phyloP scores from a whole-genome alignment of 2,113 vertebrate species.

The Laticauda laticaudata region DNA sequence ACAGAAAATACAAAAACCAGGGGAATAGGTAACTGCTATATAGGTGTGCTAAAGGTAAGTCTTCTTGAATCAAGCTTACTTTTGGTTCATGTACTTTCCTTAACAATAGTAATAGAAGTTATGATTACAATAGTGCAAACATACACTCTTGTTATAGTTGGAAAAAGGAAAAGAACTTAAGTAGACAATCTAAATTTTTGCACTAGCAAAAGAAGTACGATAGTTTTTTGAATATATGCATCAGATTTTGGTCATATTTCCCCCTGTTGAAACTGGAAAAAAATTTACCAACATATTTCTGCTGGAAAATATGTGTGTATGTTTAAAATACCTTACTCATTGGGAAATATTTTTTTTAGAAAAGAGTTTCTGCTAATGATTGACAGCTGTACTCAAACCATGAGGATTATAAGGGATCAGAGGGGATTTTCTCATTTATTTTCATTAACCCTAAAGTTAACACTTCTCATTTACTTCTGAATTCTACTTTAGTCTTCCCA shows the following conservation, averaged over 20 bases:
- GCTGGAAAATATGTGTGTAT: not conserved
- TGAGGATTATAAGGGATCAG: constrained; percentile 72
- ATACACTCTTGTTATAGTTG: constrained; percentile 18
- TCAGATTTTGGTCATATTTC: constrained; percentile 20
- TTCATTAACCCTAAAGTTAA: constrained; percentile 74
- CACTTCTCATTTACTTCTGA: constrained; percentile 62
- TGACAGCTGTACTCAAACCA: constrained; percentile 71
- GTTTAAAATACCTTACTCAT: constrained; percentile 58
- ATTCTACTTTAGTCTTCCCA: constrained; percentile 64
- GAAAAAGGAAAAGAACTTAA: constrained; percentile 35
- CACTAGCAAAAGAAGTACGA: constrained; percentile 20
- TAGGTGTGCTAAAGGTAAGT: not conserved
- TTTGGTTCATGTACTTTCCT: not conserved
- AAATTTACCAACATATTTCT: constrained; percentile 17
- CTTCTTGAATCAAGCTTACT: not conserved
- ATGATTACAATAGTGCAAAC: not conserved
- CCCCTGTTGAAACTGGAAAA: constrained; percentile 42
- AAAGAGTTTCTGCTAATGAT: constrained; percentile 56
- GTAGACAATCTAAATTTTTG: constrained; percentile 41
- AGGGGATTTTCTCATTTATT: constrained; percentile 72
- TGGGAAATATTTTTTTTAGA: constrained; percentile 46
- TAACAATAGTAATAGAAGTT: not conserved
- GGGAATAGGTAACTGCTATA: not conserved
- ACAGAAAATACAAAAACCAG: not conserved
- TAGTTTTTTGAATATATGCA: not conserved